These are phyloP conservation scores for Nibea albiflora DNA, from an alignment of 2,113 vertebrate species.

Conservation along the genomic window DNA sequence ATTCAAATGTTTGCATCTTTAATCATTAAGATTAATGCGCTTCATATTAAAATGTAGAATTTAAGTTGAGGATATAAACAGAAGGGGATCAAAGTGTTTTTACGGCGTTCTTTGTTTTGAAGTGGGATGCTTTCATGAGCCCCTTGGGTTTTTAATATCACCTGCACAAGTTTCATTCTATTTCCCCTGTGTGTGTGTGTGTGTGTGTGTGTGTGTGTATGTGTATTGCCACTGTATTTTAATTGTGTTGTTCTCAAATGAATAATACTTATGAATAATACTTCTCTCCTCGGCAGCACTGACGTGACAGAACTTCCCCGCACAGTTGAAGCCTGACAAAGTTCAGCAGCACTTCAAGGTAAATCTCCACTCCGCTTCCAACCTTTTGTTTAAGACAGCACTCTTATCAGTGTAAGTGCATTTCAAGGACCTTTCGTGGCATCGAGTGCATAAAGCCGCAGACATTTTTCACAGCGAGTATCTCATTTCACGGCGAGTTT, in stretches of 20 bases:
- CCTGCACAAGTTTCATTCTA: slow-evolving; percentile 30
- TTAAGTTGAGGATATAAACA: slow-evolving; percentile 32
- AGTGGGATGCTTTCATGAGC: slow-evolving; percentile 28
- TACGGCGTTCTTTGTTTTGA: slow-evolving; percentile 43
- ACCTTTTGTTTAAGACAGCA: slow-evolving; percentile 50
- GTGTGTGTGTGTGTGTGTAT: too few relatives aligned
- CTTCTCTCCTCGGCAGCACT: slow-evolving; percentile 11
- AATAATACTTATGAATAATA: slow-evolving; percentile 27
- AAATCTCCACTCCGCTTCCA: slow-evolving; percentile 20
- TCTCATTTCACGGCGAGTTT: slow-evolving; percentile 57
- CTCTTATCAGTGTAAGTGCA: slow-evolving; percentile 37
- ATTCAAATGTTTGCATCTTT: slow-evolving; percentile 35
- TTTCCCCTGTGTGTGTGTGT: slow-evolving; percentile 3
- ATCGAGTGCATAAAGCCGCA: slow-evolving; percentile 28
- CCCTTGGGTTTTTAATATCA: slow-evolving; percentile 32
- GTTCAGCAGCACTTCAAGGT: slow-evolving; percentile 27
- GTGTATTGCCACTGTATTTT: neutral
- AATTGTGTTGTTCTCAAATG: slow-evolving; percentile 32
- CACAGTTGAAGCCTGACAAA: slow-evolving; percentile 18
- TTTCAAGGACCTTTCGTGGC: slow-evolving; percentile 50
- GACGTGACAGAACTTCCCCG: slow-evolving; percentile 20
- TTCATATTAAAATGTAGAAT: slow-evolving; percentile 12
- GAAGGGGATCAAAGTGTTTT: slow-evolving; percentile 40
- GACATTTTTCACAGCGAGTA: slow-evolving; percentile 46
- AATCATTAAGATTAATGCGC: slow-evolving; percentile 41